Percentiles rank a stretch among this genome's conserved stretches.
Evolutionary conservation across 2,113 vertebrate species (phyloP).

Genomic region (Indicator maculatus): DNA sequence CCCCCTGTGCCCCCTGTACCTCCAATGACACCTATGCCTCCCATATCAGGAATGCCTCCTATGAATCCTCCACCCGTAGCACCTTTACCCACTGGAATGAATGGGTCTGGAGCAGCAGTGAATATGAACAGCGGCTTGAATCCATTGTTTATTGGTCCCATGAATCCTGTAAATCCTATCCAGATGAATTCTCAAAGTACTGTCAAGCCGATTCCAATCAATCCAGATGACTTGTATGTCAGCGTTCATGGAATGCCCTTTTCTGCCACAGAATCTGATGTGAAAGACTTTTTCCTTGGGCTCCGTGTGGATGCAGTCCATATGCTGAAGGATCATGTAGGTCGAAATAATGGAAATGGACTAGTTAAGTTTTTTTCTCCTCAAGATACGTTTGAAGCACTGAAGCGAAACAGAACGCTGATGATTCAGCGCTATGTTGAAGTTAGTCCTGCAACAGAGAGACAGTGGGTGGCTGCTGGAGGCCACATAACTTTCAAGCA

Average conservation of each 20-base stretch:
- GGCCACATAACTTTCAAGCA: slow-evolving; percentile 74
- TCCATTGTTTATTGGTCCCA: slow-evolving; percentile 91
- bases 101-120: slow-evolving; percentile 84
- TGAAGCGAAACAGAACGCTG: slow-evolving; percentile 91
- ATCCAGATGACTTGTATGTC: slow-evolving; percentile 91
- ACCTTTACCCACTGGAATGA: slow-evolving; percentile 86
- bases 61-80: slow-evolving; percentile 93
- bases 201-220: slow-evolving; percentile 88
- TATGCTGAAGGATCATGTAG: slow-evolving; percentile 89
- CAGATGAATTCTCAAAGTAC: slow-evolving; percentile 88
- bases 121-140: slow-evolving; percentile 87
- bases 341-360: slow-evolving; percentile 91
- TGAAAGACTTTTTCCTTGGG: slow-evolving; percentile 95
- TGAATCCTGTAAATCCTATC: slow-evolving; percentile 86
- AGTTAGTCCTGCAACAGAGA: slow-evolving; percentile 91
- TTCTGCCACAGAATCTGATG: slow-evolving; percentile 88
- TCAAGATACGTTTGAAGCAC: slow-evolving; percentile 95
- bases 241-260: slow-evolving; percentile 94
- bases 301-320: slow-evolving; percentile 89
- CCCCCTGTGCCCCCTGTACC: slow-evolving; percentile 90
- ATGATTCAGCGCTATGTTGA: slow-evolving; percentile 97
- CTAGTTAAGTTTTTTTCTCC: slow-evolving; percentile 94
- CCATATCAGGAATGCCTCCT: slow-evolving; percentile 89
- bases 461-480: slow-evolving; percentile 91
- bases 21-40: slow-evolving; percentile 90